These are phyloP conservation scores for Gracilinanus agilis DNA, from an alignment of 2,113 vertebrate species.

Conservation along the genomic window DNA sequence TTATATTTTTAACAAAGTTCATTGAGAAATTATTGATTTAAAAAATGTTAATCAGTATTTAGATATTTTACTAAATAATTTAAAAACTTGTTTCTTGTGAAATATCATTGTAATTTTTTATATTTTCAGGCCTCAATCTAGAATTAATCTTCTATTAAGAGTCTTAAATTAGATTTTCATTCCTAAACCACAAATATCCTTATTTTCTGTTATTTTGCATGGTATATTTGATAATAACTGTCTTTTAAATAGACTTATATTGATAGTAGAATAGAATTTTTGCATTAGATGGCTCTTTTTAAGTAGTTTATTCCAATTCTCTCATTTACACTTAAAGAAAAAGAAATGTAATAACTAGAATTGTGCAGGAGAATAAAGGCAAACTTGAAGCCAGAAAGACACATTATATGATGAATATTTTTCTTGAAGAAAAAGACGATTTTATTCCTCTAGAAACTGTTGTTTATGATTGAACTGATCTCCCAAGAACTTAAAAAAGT, in stretches of 20 bases:
- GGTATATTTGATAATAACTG: neutral
- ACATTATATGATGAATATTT: too few relatives aligned
- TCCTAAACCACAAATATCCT: neutral
- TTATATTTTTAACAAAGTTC: neutral
- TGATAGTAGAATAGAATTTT: neutral
- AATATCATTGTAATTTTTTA: neutral
- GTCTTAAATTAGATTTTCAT: neutral
- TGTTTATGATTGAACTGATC: too few relatives aligned
- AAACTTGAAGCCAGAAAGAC: neutral
- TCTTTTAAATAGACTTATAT: neutral
- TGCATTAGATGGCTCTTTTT: neutral
- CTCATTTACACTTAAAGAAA: neutral
- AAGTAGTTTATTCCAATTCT: neutral
- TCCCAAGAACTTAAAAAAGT: too few relatives aligned
- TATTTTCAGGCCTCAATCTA: neutral
- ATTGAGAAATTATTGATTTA: neutral
- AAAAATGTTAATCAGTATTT: slow-evolving; percentile 19
- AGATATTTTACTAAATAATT: slow-evolving; percentile 13
- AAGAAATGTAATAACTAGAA: neutral
- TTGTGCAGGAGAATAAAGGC: neutral
- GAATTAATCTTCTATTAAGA: slow-evolving; percentile 3
- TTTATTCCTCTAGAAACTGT: too few relatives aligned
- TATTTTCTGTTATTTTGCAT: neutral
- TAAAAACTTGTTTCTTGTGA: slow-evolving; percentile 14
- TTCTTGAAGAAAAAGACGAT: too few relatives aligned